Conservation (phyloP, 2,888 invertebrate genomes). For the Troglohyphantes excavatus region DNA sequence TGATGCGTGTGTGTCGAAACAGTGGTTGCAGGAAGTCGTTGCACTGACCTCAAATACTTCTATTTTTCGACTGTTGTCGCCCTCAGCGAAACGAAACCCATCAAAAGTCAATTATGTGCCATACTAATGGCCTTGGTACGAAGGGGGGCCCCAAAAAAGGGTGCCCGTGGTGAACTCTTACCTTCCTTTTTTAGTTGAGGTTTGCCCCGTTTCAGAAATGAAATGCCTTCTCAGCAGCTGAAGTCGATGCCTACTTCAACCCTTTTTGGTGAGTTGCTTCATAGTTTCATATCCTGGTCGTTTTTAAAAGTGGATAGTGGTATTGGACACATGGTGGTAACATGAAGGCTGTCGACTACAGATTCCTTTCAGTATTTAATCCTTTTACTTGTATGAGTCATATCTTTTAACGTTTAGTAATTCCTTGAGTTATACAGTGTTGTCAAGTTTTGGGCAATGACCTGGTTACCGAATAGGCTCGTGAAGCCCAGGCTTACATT, state of each 20-base stretch:
- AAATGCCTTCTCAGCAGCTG: not conserved
- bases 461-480: too few relatives aligned
- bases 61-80: constrained; percentile 64
- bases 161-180: constrained; percentile 8
- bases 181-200: not conserved
- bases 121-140: constrained; percentile 70
- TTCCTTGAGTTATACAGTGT: too few relatives aligned
- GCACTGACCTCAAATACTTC: constrained; percentile 60
- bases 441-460: too few relatives aligned
- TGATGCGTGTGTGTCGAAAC: not conserved
- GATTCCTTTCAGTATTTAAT: too few relatives aligned
- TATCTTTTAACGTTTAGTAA: too few relatives aligned
- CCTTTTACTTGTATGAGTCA: too few relatives aligned
- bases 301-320: too few relatives aligned
- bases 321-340: too few relatives aligned
- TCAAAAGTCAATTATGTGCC: constrained; percentile 75
- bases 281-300: not conserved
- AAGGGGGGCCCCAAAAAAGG: constrained; percentile 37
- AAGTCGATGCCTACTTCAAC: not conserved
- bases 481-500: too few relatives aligned
- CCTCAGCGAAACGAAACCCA: constrained; percentile 66
- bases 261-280: not conserved
- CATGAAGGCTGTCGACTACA: too few relatives aligned
- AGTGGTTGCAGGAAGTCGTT: constrained; percentile 1
- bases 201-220: not conserved